These are phyloP conservation scores for Scaptomyza caliginosa DNA, from an alignment of 2,888 invertebrate genomes.

Conservation along the genomic window DNA sequence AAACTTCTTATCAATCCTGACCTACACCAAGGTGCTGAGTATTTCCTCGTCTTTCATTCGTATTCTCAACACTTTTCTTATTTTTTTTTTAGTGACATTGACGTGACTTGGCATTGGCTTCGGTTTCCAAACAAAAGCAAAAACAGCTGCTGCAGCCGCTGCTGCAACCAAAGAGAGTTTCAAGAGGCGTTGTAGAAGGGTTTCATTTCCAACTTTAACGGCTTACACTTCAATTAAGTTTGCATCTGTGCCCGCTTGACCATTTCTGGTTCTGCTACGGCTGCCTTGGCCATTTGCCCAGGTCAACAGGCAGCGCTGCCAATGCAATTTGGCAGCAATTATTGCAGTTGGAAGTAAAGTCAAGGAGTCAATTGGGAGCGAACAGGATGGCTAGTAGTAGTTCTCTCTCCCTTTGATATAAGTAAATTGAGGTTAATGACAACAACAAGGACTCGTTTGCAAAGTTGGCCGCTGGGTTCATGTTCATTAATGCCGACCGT, in stretches of 20 bases:
- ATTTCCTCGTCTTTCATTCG: neutral
- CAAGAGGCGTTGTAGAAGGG: neutral
- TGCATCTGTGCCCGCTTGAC: constrained; percentile 33
- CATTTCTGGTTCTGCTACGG: constrained; percentile 6
- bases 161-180: constrained; percentile 3
- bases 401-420: constrained; percentile 34
- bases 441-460: constrained; percentile 34
- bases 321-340: constrained; percentile 77
- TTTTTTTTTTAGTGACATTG: constrained; percentile 43
- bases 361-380: constrained; percentile 54
- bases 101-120: constrained; percentile 62
- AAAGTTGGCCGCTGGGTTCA: constrained; percentile 37
- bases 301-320: constrained; percentile 29
- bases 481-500: constrained; percentile 51
- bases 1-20: neutral
- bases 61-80: neutral
- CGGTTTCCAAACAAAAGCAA: neutral
- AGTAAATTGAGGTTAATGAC: constrained; percentile 67
- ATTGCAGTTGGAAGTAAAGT: constrained; percentile 67
- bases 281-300: constrained; percentile 58
- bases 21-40: too few species aligned
- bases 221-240: constrained; percentile 77
- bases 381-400: constrained; percentile 8
- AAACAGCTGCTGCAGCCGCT: constrained; percentile 9
- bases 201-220: constrained; percentile 60